phyloP scores from a whole-genome alignment of 2,113 vertebrate species.

The Cynoglossus semilaevis region DNA sequence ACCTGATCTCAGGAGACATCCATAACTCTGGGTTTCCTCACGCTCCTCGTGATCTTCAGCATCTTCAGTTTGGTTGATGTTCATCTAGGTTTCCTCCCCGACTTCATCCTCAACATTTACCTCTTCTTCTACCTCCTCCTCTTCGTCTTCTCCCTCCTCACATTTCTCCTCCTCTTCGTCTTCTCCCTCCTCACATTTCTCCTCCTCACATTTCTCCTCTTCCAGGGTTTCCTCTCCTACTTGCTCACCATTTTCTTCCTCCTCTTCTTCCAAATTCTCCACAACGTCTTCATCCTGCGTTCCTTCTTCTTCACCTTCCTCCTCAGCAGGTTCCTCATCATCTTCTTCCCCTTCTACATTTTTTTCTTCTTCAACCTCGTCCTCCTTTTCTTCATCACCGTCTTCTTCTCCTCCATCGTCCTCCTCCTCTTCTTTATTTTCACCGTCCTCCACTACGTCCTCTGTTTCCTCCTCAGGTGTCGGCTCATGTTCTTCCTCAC shows the following conservation, averaged over 20 bases:
- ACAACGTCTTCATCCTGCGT: neutral
- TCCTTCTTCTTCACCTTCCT: neutral
- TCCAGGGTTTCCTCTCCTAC: too few species aligned
- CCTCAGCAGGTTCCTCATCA: neutral
- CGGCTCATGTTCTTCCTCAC: neutral
- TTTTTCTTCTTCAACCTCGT: constrained; percentile 1
- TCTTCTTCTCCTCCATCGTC: neutral
- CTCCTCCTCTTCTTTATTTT: neutral
- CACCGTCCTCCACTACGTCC: neutral
- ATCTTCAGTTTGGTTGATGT: too few species aligned
- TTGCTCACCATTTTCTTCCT: neutral
- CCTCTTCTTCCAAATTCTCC: neutral
- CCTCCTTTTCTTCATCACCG: neutral
- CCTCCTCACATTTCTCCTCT: too few species aligned
- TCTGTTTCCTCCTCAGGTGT: neutral
- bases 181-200: neutral
- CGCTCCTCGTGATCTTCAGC: neutral
- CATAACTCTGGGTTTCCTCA: constrained; percentile 2
- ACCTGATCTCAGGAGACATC: neutral
- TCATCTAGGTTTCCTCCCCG: too few species aligned
- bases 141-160: constrained; percentile 12
- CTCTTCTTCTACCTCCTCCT: neutral
- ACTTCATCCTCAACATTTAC: neutral
- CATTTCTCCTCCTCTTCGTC: neutral
- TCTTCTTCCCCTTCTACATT: neutral